These are phyloP conservation scores for Neostethus bicornis DNA, from an alignment of 2,797 vertebrate species.

Conservation along the genomic window DNA sequence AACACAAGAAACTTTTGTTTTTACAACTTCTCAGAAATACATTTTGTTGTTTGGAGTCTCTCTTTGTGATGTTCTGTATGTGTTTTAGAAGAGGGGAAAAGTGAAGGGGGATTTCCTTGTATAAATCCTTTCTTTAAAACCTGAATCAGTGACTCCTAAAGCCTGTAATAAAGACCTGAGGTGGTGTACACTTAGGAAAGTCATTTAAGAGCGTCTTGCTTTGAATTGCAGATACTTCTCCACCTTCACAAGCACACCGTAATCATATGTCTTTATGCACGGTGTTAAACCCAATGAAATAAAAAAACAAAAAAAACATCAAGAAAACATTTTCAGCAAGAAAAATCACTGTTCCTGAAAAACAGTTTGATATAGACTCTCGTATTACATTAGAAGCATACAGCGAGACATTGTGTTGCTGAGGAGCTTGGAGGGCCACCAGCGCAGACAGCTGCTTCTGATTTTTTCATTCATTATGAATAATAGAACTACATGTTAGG, in stretches of 20 bases:
- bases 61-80: conserved; percentile 13
- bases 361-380: too few relatives aligned
- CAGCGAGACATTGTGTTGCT: not conserved
- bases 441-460: conserved; percentile 38
- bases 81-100: conserved; percentile 16
- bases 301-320: conserved; percentile 3
- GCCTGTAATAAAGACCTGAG: conserved; percentile 39
- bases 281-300: not conserved
- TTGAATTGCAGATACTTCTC: conserved; percentile 22
- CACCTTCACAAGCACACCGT: conserved; percentile 12
- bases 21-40: not conserved
- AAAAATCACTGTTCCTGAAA: conserved; percentile 3
- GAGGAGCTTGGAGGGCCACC: conserved; percentile 34
- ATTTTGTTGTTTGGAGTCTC: conserved; percentile 1
- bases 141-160: conserved; percentile 28
- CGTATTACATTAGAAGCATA: conserved; percentile 14
- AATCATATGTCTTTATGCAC: conserved; percentile 18
- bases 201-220: conserved; percentile 22
- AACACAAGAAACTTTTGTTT: not conserved
- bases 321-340: not conserved
- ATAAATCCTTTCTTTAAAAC: conserved; percentile 39
- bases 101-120: conserved; percentile 41
- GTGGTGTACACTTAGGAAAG: conserved; percentile 5
- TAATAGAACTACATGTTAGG: conserved; percentile 66
- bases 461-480: conserved; percentile 58